Conservation (phyloP, 2,113 vertebrate genomes). For the Misgurnus mizolepis region DNA sequence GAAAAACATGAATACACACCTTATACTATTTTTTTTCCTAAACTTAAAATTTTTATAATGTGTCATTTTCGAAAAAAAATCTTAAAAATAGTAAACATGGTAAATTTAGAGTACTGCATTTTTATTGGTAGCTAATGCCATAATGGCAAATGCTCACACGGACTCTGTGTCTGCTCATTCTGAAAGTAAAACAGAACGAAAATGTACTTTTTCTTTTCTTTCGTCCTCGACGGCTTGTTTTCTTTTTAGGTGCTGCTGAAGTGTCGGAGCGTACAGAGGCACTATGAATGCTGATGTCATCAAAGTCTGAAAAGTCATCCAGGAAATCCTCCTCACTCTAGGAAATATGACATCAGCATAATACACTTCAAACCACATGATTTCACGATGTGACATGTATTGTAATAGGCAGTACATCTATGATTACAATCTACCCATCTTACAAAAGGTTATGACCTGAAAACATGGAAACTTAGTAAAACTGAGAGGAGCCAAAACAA, state of each 20-base stretch:
- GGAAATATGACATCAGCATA: neutral
- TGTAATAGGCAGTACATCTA: neutral
- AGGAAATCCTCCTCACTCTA: constrained; percentile 96
- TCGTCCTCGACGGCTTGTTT: constrained; percentile 78
- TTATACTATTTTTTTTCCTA: no score
- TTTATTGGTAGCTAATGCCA: no score
- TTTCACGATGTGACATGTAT: neutral
- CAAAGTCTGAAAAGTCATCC: constrained; percentile 90
- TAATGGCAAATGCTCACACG: neutral
- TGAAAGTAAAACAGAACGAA: neutral
- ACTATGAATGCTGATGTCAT: constrained; percentile 95
- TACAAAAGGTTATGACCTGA: neutral
- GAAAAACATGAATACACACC: no score
- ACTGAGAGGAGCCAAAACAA: constrained; percentile 1
- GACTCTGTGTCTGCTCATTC: neutral
- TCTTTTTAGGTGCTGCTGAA: constrained; percentile 85
- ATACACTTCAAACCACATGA: neutral
- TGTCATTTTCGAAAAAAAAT: no score
- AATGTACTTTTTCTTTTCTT: constrained; percentile 91
- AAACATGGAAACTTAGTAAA: neutral
- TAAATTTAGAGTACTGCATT: no score
- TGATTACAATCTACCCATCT: neutral
- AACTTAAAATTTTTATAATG: no score
- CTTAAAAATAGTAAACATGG: no score
- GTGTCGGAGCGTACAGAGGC: constrained; percentile 89